Percentiles rank a stretch among this genome's conserved stretches.
Conservation (phyloP, 2,797 vertebrate species). For the Trichosurus vulpecula region DNA sequence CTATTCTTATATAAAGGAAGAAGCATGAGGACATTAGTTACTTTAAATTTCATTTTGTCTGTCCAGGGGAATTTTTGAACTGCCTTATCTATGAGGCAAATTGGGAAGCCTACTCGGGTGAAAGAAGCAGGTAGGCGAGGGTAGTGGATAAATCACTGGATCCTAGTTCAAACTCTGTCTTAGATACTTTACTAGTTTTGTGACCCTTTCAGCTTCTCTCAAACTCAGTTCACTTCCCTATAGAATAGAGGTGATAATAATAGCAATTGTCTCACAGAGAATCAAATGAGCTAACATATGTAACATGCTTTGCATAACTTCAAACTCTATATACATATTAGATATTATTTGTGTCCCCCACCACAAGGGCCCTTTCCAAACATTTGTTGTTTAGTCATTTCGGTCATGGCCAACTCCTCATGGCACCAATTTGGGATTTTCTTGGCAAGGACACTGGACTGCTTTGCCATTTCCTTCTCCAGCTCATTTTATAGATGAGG, state of each 20-base stretch:
- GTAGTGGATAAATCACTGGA: not conserved
- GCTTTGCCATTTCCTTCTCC: too few species aligned
- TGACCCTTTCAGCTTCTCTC: not conserved
- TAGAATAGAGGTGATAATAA: not conserved
- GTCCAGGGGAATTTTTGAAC: not conserved
- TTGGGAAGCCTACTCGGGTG: too few species aligned
- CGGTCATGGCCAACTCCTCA: not conserved
- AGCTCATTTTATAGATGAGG: too few species aligned
- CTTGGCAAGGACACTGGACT: too few species aligned
- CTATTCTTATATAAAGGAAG: too few species aligned
- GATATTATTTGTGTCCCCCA: not conserved
- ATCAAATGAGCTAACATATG: not conserved
- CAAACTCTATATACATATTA: not conserved
- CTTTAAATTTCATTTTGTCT: not conserved
- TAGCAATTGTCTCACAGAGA: not conserved
- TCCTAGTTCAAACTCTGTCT: not conserved
- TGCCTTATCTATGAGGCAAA: not conserved
- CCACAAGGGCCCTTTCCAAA: too few species aligned
- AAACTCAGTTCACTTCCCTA: not conserved
- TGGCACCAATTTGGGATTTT: not conserved
- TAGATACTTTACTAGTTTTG: not conserved
- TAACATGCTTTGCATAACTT: not conserved
- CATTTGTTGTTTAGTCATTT: not conserved
- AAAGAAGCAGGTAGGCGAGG: not conserved
- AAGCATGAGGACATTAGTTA: too few species aligned